These are phyloP conservation scores for Gordius sp. DNA, from an alignment of 2,888 invertebrate genomes.

Conservation along the genomic window DNA sequence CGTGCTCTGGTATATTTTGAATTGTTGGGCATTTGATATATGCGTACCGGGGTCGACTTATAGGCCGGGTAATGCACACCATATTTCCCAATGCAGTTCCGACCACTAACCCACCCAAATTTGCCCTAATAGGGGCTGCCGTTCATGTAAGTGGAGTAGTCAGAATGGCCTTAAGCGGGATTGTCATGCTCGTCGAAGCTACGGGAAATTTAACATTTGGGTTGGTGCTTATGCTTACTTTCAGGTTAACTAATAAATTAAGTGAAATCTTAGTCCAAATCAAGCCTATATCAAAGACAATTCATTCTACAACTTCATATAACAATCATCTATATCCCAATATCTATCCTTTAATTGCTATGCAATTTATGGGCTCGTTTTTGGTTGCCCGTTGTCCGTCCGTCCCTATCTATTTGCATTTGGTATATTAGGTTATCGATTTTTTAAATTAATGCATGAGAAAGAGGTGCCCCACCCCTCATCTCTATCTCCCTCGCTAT, in stretches of 20 bases:
- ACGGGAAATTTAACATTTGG: constrained; percentile 70
- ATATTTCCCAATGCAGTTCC: neutral
- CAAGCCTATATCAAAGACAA: too few species aligned
- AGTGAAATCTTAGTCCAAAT: constrained; percentile 95
- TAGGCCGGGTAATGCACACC: neutral
- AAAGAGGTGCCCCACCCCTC: too few species aligned
- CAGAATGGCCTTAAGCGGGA: constrained; percentile 86
- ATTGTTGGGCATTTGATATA: constrained; percentile 75
- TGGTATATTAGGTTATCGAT: too few species aligned
- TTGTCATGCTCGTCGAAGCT: constrained; percentile 87
- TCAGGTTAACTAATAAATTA: constrained; percentile 88
- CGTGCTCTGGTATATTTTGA: constrained; percentile 55
- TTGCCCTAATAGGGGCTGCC: constrained; percentile 80
- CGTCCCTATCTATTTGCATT: too few species aligned
- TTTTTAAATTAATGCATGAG: too few species aligned
- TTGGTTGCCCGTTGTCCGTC: too few species aligned
- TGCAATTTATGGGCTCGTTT: too few species aligned
- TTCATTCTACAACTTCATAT: too few species aligned
- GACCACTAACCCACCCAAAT: constrained; percentile 53
- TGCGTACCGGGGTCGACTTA: constrained; percentile 67
- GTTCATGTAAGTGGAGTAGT: constrained; percentile 83
- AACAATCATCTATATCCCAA: too few species aligned
- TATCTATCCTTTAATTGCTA: too few species aligned
- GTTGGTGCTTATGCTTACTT: constrained; percentile 67
- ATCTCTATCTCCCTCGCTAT: too few species aligned